Evolutionary conservation across 2,888 invertebrate species (phyloP), one percentile per base, ranked within the genome.

Genomic region (Saturnia pavonia): DNA sequence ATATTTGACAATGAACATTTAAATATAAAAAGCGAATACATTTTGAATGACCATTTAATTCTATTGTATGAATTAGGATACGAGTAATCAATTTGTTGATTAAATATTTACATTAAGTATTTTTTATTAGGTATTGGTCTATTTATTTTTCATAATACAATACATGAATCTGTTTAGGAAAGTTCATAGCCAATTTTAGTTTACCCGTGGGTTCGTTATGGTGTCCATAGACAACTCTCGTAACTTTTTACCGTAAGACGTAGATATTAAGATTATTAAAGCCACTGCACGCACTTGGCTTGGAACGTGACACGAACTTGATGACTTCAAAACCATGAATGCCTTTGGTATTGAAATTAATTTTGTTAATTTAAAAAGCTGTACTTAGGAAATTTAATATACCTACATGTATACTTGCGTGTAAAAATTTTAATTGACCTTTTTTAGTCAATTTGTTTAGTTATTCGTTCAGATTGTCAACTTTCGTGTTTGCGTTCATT

Each of bases 211-310:
- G 79, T 77, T 73, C 77, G 77, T 65, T 65, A 63, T 63, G 60
- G 16, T 72, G 82, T 85, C 90, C 91, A 91, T 92, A 91, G 92
- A 86, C 93, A 91, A 89, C 84, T 88, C 91, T 91, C 90, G 87
- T 86, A 85, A 83, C 82, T 88, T 85, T 84, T 85, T 91, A 91
- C 88, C 86, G 84, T 92, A 91, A 92, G 91, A 90, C 88, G 88
- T 93, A 93, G 92, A 89, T 90, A 84, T 83, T 91, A 91, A 91
- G 88, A 57, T 40, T 70, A 83, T 83, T 84, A 87, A 34, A 85
- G 92, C 92, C 93, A 91, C 90, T 65, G 86, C 87, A 87, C 85
- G 86, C 89, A 90, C 27, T 68, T 27, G 65, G 22, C 40, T 54
- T 65, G 65, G 11, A 65, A 65, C 34, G 65, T 19, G 19, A 65